phyloP scores from a whole-genome alignment of 2,888 invertebrate species.

The Mythimna albipuncta region DNA sequence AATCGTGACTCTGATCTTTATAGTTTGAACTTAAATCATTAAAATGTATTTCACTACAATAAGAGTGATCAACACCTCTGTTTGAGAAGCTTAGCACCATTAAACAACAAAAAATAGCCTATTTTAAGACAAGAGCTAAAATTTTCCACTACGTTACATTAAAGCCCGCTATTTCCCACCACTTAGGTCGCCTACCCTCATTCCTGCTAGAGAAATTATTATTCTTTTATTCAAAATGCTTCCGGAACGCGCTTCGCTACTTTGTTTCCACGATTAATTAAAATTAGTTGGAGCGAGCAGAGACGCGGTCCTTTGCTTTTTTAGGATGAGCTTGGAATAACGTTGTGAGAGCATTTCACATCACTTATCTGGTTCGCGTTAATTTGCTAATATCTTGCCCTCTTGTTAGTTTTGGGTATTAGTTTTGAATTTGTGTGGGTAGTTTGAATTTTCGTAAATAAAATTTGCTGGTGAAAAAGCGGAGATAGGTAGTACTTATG shows the following conservation, averaged over 20 bases:
- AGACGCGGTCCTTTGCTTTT: conserved; percentile 71
- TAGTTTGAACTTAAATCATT: background rate
- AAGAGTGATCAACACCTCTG: background rate
- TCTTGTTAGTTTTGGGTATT: conserved; percentile 48
- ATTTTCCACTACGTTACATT: conserved; percentile 29
- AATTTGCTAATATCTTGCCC: conserved; percentile 45
- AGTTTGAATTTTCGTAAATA: no score
- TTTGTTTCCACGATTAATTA: conserved; percentile 87
- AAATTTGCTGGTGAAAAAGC: no score
- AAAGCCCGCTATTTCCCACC: conserved; percentile 50
- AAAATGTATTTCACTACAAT: background rate
- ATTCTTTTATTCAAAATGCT: conserved; percentile 80
- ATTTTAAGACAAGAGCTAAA: background rate
- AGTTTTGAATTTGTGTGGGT: conserved; percentile 9
- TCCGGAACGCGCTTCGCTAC: conserved; percentile 75
- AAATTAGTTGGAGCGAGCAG: conserved; percentile 80
- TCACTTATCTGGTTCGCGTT: conserved; percentile 41
- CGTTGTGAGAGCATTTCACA: conserved; percentile 42
- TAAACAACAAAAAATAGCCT: conserved; percentile 5
- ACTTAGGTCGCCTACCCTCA: conserved; percentile 52
- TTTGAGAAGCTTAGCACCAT: background rate
- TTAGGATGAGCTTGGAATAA: conserved; percentile 62
- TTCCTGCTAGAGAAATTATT: conserved; percentile 71
- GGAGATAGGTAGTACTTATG: no score
- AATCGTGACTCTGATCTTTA: background rate